phyloP scores from a whole-genome alignment of 2,888 invertebrate species.

The Cantharis nigra region DNA sequence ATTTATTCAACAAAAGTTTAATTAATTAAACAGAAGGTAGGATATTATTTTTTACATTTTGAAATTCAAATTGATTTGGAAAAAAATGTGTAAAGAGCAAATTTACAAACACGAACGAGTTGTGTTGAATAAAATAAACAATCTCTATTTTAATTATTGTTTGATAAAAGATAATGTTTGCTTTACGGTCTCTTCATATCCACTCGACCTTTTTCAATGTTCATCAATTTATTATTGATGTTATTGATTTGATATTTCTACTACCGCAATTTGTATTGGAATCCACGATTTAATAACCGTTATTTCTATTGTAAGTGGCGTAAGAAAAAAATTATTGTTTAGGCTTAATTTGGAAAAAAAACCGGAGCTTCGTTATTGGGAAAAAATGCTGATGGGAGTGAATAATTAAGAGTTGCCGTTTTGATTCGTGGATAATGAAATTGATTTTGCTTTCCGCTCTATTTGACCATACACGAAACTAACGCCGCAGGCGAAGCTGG shows the following conservation, averaged over 20 bases:
- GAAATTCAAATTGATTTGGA: not conserved
- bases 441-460: slow-evolving; percentile 26
- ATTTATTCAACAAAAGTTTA: not conserved
- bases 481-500: slow-evolving; percentile 32
- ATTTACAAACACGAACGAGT: not conserved
- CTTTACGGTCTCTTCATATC: not conserved
- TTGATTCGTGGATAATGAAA: not conserved
- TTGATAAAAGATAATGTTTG: not conserved
- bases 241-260: slow-evolving; percentile 7
- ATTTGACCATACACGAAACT: slow-evolving; percentile 30
- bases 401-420: not conserved
- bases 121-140: not conserved
- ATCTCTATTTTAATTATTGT: not conserved
- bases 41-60: not conserved
- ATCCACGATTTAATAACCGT: slow-evolving; percentile 5
- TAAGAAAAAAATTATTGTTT: not conserved
- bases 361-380: not conserved
- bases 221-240: slow-evolving; percentile 4
- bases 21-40: not conserved
- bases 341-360: not conserved
- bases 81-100: not conserved
- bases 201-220: not conserved
- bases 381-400: not conserved
- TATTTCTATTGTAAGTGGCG: slow-evolving; percentile 10
- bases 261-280: not conserved